Base-by-base conservation (phyloP, 2,797 vertebrate genomes). In the Myotis pilosus region DNA sequence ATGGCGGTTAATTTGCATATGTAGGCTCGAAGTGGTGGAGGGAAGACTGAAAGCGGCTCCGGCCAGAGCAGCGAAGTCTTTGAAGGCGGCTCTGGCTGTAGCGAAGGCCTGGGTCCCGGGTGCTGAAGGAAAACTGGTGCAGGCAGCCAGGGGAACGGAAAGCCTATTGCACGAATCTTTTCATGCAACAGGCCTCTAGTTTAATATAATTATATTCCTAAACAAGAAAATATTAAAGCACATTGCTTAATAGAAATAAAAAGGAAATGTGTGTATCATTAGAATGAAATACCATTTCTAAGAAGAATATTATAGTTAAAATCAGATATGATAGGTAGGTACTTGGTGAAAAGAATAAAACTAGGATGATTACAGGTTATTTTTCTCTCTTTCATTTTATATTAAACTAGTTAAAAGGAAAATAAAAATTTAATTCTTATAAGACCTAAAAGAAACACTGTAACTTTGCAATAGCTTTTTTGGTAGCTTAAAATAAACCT, bases 261-360 rank as follows among this genome's bases (percentile, higher is more conserved):
- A 23, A 12, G 80, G 3, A 55, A n/a, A 86, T 20, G 57, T 17
- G 0, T 17, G 0, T 49, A 62, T 62, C 2, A 83, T 53, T 90
- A 57, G 71, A 87, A 71, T 83, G 8, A 83, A 89, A 72, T 60
- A 25, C 6, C 25, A 49, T 38, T 3, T 69, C 12, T 79, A 68
- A 66, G n/a, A 87, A 20, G 72, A 36, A 53, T 72, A 83, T 30
- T 20, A 49, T 47, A 16, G 22, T 5, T 91, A 49, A 88, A 66
- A 51, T 76, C 6, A 36, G n/a, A 66, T 60, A 62, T 36, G 2
- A 57, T 60, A 81, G 72, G 1, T 68, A 68, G 13, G 36, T 62
- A 71, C 30, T 83, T 64, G 23, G 2, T 69, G 9, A 93, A 91
- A 49, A 33, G 12, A 76, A 90, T 85, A 53, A 91, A 89, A 68